phyloP scores from a whole-genome alignment of 2,888 invertebrate species.

The Zaprionus lineosus region DNA sequence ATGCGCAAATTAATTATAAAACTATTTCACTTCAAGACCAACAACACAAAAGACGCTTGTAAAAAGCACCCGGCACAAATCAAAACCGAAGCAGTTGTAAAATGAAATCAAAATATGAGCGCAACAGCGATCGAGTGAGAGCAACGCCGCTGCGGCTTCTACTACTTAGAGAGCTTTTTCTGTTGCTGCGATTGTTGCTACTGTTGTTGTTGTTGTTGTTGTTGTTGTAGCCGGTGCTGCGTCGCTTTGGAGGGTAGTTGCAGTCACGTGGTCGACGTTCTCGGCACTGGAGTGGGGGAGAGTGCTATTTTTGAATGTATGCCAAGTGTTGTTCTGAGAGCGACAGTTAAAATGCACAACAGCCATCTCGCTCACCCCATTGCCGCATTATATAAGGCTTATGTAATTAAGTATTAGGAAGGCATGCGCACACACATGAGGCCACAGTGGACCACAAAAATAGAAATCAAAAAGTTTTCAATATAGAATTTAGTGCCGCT shows the following conservation, averaged over 20 bases:
- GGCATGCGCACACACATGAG: slow-evolving; percentile 71
- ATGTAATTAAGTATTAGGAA: slow-evolving; percentile 64
- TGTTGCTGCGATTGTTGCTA: slow-evolving; percentile 24
- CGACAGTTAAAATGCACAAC: slow-evolving; percentile 8
- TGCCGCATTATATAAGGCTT: slow-evolving; percentile 73
- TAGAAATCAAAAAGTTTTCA: slow-evolving; percentile 46
- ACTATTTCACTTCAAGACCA: slow-evolving; percentile 34
- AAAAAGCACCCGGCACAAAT: slow-evolving; percentile 34
- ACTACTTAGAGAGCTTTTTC: no score
- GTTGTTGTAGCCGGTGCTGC: slow-evolving; percentile 12
- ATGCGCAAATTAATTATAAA: slow-evolving; percentile 31
- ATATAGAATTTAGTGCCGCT: slow-evolving; percentile 7
- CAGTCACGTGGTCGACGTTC: slow-evolving; percentile 47
- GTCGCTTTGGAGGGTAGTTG: slow-evolving; percentile 16
- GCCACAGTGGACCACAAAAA: slow-evolving; percentile 62
- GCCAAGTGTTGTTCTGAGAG: slow-evolving; percentile 8
- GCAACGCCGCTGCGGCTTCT: slow-evolving; percentile 20
- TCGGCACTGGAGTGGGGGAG: slow-evolving; percentile 16
- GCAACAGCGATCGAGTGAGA: slow-evolving; percentile 20
- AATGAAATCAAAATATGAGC: slow-evolving; percentile 60
- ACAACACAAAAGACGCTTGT: slow-evolving; percentile 33
- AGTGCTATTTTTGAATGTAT: slow-evolving; percentile 17
- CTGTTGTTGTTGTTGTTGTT: slow-evolving; percentile 10
- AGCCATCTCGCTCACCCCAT: slow-evolving; percentile 52
- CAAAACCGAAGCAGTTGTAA: slow-evolving; percentile 14